Percentiles rank a stretch among this genome's conserved stretches.
Evolutionary conservation across 2,113 vertebrate species (phyloP).

Genomic region (Empidonax alnorum): DNA sequence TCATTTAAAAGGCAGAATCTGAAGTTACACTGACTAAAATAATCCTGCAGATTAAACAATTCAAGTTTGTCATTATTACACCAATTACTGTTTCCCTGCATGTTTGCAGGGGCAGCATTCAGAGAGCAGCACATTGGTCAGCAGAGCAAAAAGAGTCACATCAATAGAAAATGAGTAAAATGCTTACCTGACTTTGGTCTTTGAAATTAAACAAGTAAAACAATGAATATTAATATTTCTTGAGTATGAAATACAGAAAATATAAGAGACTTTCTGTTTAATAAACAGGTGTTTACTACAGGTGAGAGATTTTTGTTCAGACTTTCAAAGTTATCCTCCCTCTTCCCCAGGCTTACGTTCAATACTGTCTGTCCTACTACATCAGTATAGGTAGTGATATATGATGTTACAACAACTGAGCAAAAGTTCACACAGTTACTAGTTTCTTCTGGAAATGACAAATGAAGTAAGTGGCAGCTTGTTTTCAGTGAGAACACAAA

Average conservation of each 20-base stretch:
- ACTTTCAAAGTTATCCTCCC: not conserved
- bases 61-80: not conserved
- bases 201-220: not conserved
- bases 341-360: not conserved
- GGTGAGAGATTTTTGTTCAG: not conserved
- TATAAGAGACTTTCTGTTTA: not conserved
- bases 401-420: not conserved
- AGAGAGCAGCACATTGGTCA: not conserved
- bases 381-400: not conserved
- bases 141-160: not conserved
- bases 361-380: not conserved
- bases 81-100: not conserved
- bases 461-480: conserved; percentile 37
- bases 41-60: not conserved
- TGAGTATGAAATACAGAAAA: not conserved
- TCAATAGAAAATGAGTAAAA: not conserved
- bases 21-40: not conserved
- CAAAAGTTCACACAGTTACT: not conserved
- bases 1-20: not conserved
- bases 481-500: not conserved
- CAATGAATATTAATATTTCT: not conserved
- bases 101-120: not conserved
- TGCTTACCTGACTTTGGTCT: not conserved
- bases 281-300: not conserved
- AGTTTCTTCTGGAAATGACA: not conserved